Base-by-base conservation (phyloP, 1,140 invertebrate species). In the Drosophila arawakana region DNA sequence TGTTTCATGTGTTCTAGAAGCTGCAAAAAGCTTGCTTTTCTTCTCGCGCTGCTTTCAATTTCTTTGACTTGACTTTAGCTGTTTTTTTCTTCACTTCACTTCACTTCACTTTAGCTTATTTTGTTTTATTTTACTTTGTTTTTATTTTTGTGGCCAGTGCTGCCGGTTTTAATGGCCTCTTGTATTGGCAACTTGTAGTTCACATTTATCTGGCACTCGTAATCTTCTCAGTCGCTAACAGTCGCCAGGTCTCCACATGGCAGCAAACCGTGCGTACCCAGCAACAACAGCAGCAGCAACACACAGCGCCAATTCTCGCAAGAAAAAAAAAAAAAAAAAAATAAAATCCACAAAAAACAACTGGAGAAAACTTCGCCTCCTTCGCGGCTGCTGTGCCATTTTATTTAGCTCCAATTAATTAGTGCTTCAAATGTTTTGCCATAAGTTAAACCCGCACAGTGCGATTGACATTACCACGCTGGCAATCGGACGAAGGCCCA, bases 371-470 rank as follows among this genome's bases (percentile, higher is more conserved):
- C 55, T 49, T 52, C 46, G 73, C 62, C 65, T 79, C 55, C 57
- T 65, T 55, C 73, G 61, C 73, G 57, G 80, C 79, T 84, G 80
- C 88, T 91, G 88, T 79, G 81, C 86, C 83, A 82, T 91, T 91
- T 91, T 91, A 91, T 91, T 91, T 91, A 91, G 90, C 89, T 91
- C 90, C 90, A 91, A 91, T 91, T 91, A 91, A 91, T 91, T 91
- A 91, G 90, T 91, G 90, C 90, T 91, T 91, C 84, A 91, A 91
- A 91, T 91, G 90, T 91, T 89, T 91, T 91, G 90, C 90, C 88
- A 91, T 91, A 91, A 91, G 90, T 91, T 91, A 89, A 81, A 78
- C 85, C 85, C 84, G 81, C 81, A 88, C 83, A 88, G 83, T 88
- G 84, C 84, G 85, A 89, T 89, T 89, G 84, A 89, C 84, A 89